Base-by-base conservation (phyloP, 2,888 invertebrate genomes). In the Eumerus sabulonum region DNA sequence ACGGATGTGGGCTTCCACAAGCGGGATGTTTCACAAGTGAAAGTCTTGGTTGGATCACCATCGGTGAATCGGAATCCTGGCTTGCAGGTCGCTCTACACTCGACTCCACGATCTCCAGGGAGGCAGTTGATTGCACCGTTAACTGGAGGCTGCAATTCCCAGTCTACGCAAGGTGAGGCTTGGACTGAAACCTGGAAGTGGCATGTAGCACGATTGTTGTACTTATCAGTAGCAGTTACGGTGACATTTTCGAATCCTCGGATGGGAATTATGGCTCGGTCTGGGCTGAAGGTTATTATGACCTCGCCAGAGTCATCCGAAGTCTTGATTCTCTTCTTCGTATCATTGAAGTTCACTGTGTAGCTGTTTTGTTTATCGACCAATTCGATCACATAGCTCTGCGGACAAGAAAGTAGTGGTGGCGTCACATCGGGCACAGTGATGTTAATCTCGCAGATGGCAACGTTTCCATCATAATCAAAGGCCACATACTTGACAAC, bases 391-490 rank as follows among this genome's bases (percentile, higher is more conserved):
- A 97, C 97, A 86, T 97, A 97, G 86, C 97, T 97, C 88, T 97
- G 96, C 0, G 97, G 97, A 85, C 97, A 98, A 86, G 95, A 96
- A 42, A 97, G 89, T 85, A 93, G 92, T 7, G 97, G 97, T 60
- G 97, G 97, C 0, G 96, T 97, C 62, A 97, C 94, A 88, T 98
- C 97, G 35, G 96, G 96, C 9, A 97, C 97, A 0, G 97, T 96
- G 35, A 99, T 96, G 85, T 97, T 97, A 35, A 99, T 97, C 90
- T 96, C 95, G 86, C 99, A 99, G 86, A 97, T 97, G 12, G 98
- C 99, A 12, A 97, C 97, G 86, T 99, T 99, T 83, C 98, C 98
- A 86, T 98, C 98, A 85, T 96, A 97, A 90, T 99, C 99, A 85
- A 96, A 98, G 1, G 98, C 99, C 0, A 98, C 95, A 85, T 98